Evolutionary conservation across 2,888 invertebrate species (phyloP).

Genomic region (Pimpla rufipes): DNA sequence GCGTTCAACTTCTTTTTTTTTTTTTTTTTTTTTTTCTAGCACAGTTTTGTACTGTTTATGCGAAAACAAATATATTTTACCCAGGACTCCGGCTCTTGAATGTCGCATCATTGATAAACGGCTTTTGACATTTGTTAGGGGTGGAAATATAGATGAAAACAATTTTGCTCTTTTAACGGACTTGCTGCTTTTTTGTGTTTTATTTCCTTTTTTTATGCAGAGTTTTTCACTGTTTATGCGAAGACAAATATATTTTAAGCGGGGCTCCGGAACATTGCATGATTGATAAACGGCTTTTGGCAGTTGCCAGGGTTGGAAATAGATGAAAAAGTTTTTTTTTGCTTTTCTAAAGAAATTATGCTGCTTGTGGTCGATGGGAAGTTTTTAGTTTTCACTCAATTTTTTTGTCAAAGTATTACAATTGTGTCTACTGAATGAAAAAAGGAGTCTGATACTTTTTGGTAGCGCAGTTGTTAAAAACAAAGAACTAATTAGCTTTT

Average conservation of each 20-base stretch:
- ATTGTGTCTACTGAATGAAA: too few species aligned
- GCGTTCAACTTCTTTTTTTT: neutral
- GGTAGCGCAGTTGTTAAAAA: too few species aligned
- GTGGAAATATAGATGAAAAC: neutral
- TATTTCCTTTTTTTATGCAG: neutral
- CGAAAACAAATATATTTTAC: neutral
- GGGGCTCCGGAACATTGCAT: neutral
- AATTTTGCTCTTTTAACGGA: neutral
- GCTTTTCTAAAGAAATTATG: too few species aligned
- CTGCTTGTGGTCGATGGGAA: neutral
- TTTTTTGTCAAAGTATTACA: too few species aligned
- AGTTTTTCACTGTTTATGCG: neutral
- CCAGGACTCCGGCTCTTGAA: too few species aligned
- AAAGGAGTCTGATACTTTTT: too few species aligned
- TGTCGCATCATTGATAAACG: neutral
- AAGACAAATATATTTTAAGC: neutral
- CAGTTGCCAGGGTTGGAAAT: too few species aligned
- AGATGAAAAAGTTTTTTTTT: neutral
- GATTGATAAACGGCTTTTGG: neutral
- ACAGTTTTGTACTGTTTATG: conserved; percentile 6
- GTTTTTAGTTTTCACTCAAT: neutral
- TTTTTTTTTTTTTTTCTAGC: neutral
- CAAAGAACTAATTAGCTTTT: too few species aligned
- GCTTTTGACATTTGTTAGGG: neutral
- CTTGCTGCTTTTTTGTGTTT: neutral